These are phyloP conservation scores for Andrena minutula DNA, from an alignment of 2,888 invertebrate species.

Conservation along the genomic window DNA sequence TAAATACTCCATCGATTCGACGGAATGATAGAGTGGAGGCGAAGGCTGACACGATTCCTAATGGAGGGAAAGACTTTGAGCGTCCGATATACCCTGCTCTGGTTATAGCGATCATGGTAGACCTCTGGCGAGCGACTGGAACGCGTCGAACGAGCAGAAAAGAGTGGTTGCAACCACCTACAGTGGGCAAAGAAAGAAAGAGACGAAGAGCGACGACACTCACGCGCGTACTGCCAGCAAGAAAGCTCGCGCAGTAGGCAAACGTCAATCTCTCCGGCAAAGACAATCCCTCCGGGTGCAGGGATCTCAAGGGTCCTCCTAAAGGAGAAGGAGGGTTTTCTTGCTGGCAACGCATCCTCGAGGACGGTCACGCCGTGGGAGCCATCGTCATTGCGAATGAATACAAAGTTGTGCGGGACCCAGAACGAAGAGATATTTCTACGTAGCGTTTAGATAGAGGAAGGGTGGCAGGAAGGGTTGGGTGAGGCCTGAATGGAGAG, in stretches of 20 bases:
- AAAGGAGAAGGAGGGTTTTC: neutral
- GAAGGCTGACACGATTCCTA: no score
- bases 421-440: slow-evolving; percentile 78
- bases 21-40: no score
- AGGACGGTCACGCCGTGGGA: slow-evolving; percentile 67
- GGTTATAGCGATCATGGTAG: neutral
- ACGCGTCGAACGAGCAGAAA: neutral
- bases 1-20: neutral
- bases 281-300: neutral
- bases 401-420: slow-evolving; percentile 80
- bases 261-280: no score
- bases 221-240: slow-evolving; percentile 22
- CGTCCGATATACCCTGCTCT: neutral
- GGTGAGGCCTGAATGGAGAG: slow-evolving; percentile 43
- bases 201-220: slow-evolving; percentile 19
- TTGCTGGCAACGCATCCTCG: slow-evolving; percentile 44
- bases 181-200: neutral
- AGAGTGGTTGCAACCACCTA: neutral
- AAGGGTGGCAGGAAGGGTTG: slow-evolving; percentile 33
- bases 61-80: neutral
- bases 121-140: neutral
- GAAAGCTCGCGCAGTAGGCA: slow-evolving; percentile 2
- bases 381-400: slow-evolving; percentile 70
- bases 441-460: slow-evolving; percentile 71
- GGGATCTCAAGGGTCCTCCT: neutral